These are phyloP conservation scores for Glaucomys volans DNA, from an alignment of 2,113 vertebrate species.

Conservation along the genomic window DNA sequence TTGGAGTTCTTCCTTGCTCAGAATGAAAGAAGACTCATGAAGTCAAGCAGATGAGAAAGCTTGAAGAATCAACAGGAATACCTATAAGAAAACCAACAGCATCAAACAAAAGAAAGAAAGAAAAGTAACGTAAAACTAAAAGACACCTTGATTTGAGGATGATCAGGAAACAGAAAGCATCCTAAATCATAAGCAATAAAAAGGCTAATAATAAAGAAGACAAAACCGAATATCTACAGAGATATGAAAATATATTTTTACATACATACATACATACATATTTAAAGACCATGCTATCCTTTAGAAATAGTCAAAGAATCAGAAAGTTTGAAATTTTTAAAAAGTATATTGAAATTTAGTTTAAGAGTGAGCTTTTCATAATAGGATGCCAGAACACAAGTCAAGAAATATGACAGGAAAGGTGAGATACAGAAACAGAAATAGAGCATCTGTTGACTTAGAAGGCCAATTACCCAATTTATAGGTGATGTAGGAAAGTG, in stretches of 20 bases:
- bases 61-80: neutral
- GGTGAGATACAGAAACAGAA: neutral
- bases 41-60: conserved; percentile 7
- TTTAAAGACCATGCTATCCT: neutral
- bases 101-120: neutral
- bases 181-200: neutral
- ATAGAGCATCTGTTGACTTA: neutral
- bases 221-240: neutral
- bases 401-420: conserved; percentile 20
- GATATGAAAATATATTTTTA: neutral
- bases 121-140: conserved; percentile 20
- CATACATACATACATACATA: neutral
- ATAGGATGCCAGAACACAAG: neutral
- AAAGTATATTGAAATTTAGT: conserved; percentile 18
- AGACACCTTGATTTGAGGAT: conserved; percentile 18
- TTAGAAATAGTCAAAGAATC: neutral
- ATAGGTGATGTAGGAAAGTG: neutral
- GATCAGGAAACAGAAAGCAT: neutral
- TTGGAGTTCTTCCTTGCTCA: neutral
- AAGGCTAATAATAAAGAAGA: neutral
- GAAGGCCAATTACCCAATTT: neutral
- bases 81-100: neutral
- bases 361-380: neutral
- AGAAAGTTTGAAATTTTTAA: neutral
- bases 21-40: neutral